A percentile compares a stretch with the other conserved stretches of the same genome.
These are phyloP conservation scores for Tricholauxania praeusta DNA, from an alignment of 2,888 invertebrate genomes.

Conservation along the genomic window DNA sequence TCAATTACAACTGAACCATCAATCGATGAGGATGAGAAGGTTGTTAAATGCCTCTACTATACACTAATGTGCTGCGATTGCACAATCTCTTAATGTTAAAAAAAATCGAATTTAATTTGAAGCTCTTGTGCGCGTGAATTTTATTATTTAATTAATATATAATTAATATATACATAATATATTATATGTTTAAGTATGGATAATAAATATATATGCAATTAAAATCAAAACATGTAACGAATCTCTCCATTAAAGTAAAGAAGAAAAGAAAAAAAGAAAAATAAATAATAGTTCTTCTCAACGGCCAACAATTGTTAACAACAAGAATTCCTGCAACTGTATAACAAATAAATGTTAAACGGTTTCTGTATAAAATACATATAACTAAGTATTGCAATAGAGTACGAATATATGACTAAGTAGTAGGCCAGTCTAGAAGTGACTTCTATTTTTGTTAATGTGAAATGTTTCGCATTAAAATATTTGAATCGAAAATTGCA, in stretches of 20 bases:
- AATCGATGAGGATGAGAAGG: slow-evolving; percentile 57
- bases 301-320: slow-evolving; percentile 16
- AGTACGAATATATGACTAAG: too few species aligned
- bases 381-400: too few species aligned
- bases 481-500: too few species aligned
- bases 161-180: not conserved
- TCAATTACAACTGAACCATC: slow-evolving; percentile 40
- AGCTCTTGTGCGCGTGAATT: not conserved
- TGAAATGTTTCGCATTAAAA: too few species aligned
- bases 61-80: slow-evolving; percentile 68
- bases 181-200: not conserved
- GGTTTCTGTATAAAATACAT: too few species aligned
- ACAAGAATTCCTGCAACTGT: slow-evolving; percentile 27
- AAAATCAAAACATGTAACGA: slow-evolving; percentile 30
- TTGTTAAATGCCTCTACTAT: slow-evolving; percentile 66
- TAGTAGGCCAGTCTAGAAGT: too few species aligned
- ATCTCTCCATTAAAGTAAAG: slow-evolving; percentile 31
- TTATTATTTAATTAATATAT: slow-evolving; percentile 11
- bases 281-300: slow-evolving; percentile 12
- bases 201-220: slow-evolving; percentile 6
- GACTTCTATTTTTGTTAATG: too few species aligned
- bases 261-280: not conserved
- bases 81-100: slow-evolving; percentile 61
- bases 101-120: not conserved
- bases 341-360: too few species aligned